These are phyloP conservation scores for Aromia moschata DNA, from an alignment of 2,888 invertebrate genomes.

Conservation along the genomic window DNA sequence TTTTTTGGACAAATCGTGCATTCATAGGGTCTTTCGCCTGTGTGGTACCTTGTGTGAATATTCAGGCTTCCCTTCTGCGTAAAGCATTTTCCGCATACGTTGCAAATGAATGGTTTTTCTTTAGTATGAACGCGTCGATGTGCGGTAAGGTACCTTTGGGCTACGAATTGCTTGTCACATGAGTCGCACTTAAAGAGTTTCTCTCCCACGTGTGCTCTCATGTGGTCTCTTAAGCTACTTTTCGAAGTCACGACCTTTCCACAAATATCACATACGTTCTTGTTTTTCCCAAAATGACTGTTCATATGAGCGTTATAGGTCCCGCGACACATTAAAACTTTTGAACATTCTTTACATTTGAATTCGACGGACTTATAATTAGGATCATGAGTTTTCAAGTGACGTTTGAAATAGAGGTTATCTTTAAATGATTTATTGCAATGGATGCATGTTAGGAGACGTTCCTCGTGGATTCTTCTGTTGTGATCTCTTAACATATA, in stretches of 20 bases:
- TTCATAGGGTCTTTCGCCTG: conserved; percentile 53
- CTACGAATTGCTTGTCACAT: conserved; percentile 58
- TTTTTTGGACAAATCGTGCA: conserved; percentile 53
- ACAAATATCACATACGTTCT: conserved; percentile 57
- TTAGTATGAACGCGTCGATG: conserved; percentile 45
- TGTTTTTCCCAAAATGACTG: conserved; percentile 31
- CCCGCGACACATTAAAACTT: background rate
- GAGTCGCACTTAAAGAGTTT: conserved; percentile 49
- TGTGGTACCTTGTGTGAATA: conserved; percentile 61
- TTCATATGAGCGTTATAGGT: conserved; percentile 39
- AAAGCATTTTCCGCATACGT: conserved; percentile 67
- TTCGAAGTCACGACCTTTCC: conserved; percentile 56
- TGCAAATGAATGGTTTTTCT: conserved; percentile 66
- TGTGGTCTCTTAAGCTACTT: conserved; percentile 62
- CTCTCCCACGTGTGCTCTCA: conserved; percentile 33
- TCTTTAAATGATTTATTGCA: conserved; percentile 2
- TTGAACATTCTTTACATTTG: conserved; percentile 32
- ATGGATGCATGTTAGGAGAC: background rate
- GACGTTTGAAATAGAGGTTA: conserved; percentile 37
- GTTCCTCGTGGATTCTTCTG: background rate
- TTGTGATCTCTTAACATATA: background rate
- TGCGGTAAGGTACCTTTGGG: conserved; percentile 59
- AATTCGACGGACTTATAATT: conserved; percentile 31
- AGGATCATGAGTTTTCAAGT: conserved; percentile 43
- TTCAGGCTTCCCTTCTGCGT: conserved; percentile 66